Evolutionary conservation across 64 coral and sea anemone species (phyloP).

Genomic region (Montipora capricornis): DNA sequence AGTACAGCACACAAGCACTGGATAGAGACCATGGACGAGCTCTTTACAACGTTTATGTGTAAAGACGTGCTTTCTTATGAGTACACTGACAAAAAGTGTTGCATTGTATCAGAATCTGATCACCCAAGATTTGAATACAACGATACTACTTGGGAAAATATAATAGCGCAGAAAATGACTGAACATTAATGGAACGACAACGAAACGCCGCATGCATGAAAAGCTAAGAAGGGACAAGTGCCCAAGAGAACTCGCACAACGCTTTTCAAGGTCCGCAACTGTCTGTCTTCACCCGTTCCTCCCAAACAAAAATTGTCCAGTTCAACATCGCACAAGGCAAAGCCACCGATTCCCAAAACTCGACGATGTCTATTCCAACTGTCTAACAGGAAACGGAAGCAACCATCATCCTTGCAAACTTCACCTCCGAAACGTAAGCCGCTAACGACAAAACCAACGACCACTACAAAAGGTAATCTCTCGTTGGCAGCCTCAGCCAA

Average conservation of each 20-base stretch:
- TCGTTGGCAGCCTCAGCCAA: background rate
- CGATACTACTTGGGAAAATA: background rate
- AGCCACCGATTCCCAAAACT: background rate
- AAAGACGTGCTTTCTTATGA: constrained; percentile 30
- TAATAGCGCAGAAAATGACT: background rate
- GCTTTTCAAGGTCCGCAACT: too few relatives aligned
- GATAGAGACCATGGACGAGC: constrained; percentile 3
- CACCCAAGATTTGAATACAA: background rate
- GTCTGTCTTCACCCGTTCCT: too few relatives aligned
- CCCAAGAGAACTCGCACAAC: background rate
- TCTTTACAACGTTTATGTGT: background rate
- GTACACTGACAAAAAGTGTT: constrained; percentile 6
- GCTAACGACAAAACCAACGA: background rate
- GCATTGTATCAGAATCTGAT: background rate
- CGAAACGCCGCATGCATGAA: constrained; percentile 1
- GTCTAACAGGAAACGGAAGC: background rate
- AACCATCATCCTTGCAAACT: background rate
- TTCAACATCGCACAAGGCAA: too few relatives aligned
- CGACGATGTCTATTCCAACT: background rate
- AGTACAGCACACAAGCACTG: constrained; percentile 31
- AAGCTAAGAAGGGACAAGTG: background rate
- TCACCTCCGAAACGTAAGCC: background rate
- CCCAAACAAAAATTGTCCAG: too few relatives aligned
- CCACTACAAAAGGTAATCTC: too few relatives aligned
- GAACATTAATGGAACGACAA: background rate